A percentile compares a stretch with the other conserved stretches of the same genome.
These are phyloP conservation scores for Balearica regulorum DNA, from an alignment of 2,797 vertebrate species.

Conservation along the genomic window DNA sequence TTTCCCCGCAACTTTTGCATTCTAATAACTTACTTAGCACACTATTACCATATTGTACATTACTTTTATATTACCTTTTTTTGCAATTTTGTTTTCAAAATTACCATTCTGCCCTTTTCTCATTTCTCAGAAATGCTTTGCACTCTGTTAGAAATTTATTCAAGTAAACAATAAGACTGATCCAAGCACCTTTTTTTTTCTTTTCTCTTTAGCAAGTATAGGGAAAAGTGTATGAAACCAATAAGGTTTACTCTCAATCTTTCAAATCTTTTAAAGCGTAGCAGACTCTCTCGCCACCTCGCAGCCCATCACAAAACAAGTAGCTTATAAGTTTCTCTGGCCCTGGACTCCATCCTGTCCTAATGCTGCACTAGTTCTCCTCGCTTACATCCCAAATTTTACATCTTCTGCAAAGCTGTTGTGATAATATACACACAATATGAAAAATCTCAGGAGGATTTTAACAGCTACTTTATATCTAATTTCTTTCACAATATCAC, in stretches of 20 bases:
- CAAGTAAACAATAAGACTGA: neutral
- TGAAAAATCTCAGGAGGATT: neutral
- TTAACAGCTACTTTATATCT: neutral
- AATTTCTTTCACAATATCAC: neutral
- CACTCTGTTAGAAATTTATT: neutral
- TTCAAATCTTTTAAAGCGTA: neutral
- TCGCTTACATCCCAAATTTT: neutral
- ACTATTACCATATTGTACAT: constrained; percentile 23
- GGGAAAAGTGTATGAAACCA: neutral
- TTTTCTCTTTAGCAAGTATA: neutral
- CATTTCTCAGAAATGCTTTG: constrained; percentile 31
- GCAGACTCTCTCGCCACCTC: neutral
- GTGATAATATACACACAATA: neutral
- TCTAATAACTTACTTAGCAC: constrained; percentile 63
- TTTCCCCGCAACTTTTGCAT: constrained; percentile 14
- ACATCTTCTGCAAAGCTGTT: neutral
- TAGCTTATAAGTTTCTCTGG: neutral
- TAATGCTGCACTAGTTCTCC: neutral
- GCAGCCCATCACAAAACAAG: neutral
- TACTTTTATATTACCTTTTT: constrained; percentile 49
- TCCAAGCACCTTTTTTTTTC: neutral
- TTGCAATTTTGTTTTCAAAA: constrained; percentile 58
- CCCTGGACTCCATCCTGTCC: neutral
- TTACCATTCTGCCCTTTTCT: constrained; percentile 33
- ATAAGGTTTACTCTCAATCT: neutral